phyloP scores from a whole-genome alignment of 1,140 invertebrate genomes.

The Bombus haemorrhoidalis region DNA sequence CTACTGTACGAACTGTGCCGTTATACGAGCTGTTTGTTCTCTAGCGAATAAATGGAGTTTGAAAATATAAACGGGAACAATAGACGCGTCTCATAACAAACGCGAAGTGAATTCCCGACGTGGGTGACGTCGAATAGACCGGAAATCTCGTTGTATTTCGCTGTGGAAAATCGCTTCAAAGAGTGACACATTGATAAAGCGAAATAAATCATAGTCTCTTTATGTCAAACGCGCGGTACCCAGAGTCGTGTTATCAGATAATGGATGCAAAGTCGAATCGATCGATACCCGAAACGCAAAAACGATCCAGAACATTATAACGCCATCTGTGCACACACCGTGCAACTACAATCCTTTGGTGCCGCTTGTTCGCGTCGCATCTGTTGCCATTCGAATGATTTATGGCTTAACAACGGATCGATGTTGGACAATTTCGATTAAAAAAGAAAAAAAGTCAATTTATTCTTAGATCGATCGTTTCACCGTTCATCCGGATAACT shows the following conservation, averaged over 20 bases:
- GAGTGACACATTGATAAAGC: neutral
- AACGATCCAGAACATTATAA: constrained; percentile 18
- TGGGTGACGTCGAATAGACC: neutral
- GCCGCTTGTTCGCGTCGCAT: neutral
- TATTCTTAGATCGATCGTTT: neutral
- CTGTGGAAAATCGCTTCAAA: neutral
- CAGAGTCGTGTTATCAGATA: neutral
- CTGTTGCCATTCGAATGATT: constrained; percentile 13
- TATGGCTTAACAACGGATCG: neutral
- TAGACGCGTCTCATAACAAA: no score
- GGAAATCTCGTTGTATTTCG: neutral
- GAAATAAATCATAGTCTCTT: neutral
- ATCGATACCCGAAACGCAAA: constrained; percentile 2
- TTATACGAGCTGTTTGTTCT: neutral
- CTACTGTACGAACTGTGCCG: neutral
- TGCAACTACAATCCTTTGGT: constrained; percentile 8
- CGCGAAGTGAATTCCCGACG: no score
- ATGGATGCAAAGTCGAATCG: constrained; percentile 1
- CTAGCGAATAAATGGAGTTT: neutral
- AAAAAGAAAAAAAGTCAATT: neutral
- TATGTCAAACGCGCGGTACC: neutral
- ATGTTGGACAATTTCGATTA: neutral
- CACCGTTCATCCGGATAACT: neutral
- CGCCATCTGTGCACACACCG: constrained; percentile 17
- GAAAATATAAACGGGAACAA: no score